Base-by-base conservation (phyloP, 2,888 invertebrate species). In the Fabriciana adippe region DNA sequence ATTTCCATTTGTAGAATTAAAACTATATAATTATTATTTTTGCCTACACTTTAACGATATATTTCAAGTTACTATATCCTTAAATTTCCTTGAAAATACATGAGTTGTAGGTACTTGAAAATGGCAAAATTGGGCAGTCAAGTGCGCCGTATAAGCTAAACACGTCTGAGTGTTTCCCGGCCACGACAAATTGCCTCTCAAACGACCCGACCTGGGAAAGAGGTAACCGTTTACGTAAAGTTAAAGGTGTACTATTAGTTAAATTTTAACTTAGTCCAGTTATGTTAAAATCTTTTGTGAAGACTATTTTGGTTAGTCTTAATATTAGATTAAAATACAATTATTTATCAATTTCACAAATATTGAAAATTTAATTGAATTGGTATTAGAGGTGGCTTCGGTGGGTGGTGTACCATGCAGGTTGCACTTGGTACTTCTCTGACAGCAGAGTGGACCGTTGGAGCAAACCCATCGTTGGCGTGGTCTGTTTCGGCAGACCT, bases 111-210 rank as follows among this genome's bases (percentile, higher is more conserved):
- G 26, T 48, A 47, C 59, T 59, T n/a, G 59, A 48, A 47, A 68
- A 35, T 81, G 76, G 75, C 83, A 81, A 87, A 88, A 88, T 88
- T 87, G 88, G 80, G 84, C 79, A 83, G 80, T 79, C 79, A 81
- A 73, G 74, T 55, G 78, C 75, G 72, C 73, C 72, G 78, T 75
- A 82, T 84, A 84, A 80, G 84, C 86, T 87, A 84, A 88, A 87
- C 86, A 86, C 85, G 85, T 83, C 75, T 79, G 77, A 87, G 88
- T 89, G 89, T 88, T 85, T 86, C 83, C 79, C 80, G 79, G 79
- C 78, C 73, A 72, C 81, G 79, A 82, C 88, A 89, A 90, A 90
- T 90, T 90, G 90, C 81, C 85, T 77, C 90, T 90, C 81, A 76
- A 85, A 79, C 67, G 51, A 64, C 64, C 72, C 70, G 68, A 62